Evolutionary conservation across 2,113 vertebrate genomes (phyloP), one percentile per base, ranked within the genome.

Genomic region (Proteles cristata): DNA sequence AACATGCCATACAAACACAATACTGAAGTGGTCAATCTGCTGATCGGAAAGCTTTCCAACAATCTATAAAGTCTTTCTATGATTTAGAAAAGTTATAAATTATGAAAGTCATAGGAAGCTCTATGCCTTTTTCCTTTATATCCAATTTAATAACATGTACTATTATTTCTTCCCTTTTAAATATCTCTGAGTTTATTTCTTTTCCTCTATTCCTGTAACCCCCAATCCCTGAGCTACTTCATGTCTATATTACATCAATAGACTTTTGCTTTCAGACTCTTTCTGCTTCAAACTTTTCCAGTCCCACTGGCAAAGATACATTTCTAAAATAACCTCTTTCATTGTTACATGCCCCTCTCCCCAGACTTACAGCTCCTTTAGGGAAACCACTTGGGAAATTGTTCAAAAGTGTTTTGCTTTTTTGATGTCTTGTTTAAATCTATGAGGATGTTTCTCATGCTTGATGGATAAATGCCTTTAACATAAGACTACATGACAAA

Each of bases 321-420:
- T 93, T 93, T 95, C 80, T 84, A 93, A 90, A 96, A 92, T 88
- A 92, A 84, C 50, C 43, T 63, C 5, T 93, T 97, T 66, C 61
- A 91, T 66, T 93, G 89, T 53, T 35, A 92, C 50, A 84, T 31
- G 35, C 86, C 63, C 87, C 50, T 17, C 45, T 96, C 87, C 48
- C 35, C 28, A 79, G 82, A 10, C 3, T 17, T 50, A 76, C 11
- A 14, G 66, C 35, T 88, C 58, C 21, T 35, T 97, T 71, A 74
- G 80, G 28, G 50, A 97, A 97, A 94, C 93, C 16, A 14, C 68
- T 68, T 95, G 63, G 66, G 65, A 95, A 97, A 86, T 77, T 86
- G 16, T 73, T 92, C 11, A 93, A 91, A 95, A 95, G 48, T 48
- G 9, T 26, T 12, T 93, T 93, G 8, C 1, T 90, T 84, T 96